Evolutionary conservation across 2,888 invertebrate species (phyloP), one percentile per base, ranked within the genome.

Genomic region (Sesia apiformis): DNA sequence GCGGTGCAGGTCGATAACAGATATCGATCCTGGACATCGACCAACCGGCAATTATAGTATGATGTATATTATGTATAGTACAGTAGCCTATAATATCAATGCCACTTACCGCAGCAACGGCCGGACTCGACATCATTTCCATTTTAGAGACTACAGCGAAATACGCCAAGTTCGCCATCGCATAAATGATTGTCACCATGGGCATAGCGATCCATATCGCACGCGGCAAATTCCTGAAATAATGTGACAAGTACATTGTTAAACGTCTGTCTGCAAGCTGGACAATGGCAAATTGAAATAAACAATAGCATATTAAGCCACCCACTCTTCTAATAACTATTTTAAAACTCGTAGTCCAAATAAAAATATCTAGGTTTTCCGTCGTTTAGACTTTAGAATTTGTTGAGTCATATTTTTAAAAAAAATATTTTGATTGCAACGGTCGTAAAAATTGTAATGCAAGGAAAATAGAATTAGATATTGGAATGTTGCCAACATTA

Each of bases 181-280:
- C 95, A 82, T 98, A 98, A 60, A 98, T 94, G 51, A 93, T 90
- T 0, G 97, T 98, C 58, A 98, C 97, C 71, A 96, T 85, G 0
- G 97, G 97, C 90, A 98, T 93, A 3, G 97, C 97, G 67, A 98
- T 96, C 94, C 96, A 97, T 76, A 98, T 97, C 8, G 98, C 97
- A 53, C 95, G 91, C 0, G 98, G 98, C 57, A 98, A 89, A 87
- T 98, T 97, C 85, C 97, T 97, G 90, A 63, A 91, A 90, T 49
- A 53, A 52, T 40, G 39, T 40, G 38, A 23, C 23, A 23, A 23
- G 23, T 23, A 23, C 23, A 23, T 23, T 23, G 23, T 23, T 23
- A 23, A 23, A 23, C 23, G 23, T 23, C 23, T 23, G 23, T 23
- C 23, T 23, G 23, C 23, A 23, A 23, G 1, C 23, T 23, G 23